These are phyloP conservation scores for Gymnoscelis rufifasciata DNA, from an alignment of 2,888 invertebrate species.

Conservation along the genomic window DNA sequence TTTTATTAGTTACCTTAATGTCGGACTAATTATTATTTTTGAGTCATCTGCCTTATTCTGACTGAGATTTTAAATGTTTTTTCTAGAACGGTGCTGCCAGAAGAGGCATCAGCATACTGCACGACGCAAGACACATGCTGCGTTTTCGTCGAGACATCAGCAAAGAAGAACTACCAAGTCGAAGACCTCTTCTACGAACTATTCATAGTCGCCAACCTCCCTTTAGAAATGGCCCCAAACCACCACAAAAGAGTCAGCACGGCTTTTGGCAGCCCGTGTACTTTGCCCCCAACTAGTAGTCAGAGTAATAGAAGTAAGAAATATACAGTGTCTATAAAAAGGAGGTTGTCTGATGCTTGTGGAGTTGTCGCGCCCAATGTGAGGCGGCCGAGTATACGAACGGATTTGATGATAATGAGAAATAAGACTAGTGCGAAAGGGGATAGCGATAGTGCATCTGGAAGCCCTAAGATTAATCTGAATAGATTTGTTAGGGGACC, in stretches of 20 bases:
- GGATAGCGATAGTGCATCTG: constrained; percentile 81
- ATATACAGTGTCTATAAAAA: constrained; percentile 88
- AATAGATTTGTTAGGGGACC: constrained; percentile 69
- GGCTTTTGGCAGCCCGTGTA: constrained; percentile 87
- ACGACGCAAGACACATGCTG: constrained; percentile 87
- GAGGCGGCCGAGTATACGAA: constrained; percentile 90
- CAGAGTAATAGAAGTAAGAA: constrained; percentile 83
- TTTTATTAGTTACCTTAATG: too few relatives aligned
- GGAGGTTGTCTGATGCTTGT: constrained; percentile 90
- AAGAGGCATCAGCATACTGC: constrained; percentile 88
- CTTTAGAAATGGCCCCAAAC: constrained; percentile 93
- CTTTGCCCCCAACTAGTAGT: constrained; percentile 83
- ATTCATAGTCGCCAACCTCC: constrained; percentile 89
- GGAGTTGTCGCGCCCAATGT: constrained; percentile 94
- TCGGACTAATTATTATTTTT: too few relatives aligned
- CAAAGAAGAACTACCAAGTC: constrained; percentile 88
- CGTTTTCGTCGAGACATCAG: constrained; percentile 90
- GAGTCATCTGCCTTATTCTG: too few relatives aligned
- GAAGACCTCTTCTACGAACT: constrained; percentile 91
- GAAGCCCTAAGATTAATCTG: constrained; percentile 71
- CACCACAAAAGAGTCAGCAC: constrained; percentile 89
- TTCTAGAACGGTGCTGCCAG: constrained; percentile 84
- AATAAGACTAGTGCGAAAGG: constrained; percentile 88
- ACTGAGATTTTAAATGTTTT: too few relatives aligned
- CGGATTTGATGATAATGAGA: constrained; percentile 92